Percentiles rank a stretch among this genome's conserved stretches.
Conservation (phyloP, 2,888 invertebrate species). For the Thysanoteuthis rhombus region DNA sequence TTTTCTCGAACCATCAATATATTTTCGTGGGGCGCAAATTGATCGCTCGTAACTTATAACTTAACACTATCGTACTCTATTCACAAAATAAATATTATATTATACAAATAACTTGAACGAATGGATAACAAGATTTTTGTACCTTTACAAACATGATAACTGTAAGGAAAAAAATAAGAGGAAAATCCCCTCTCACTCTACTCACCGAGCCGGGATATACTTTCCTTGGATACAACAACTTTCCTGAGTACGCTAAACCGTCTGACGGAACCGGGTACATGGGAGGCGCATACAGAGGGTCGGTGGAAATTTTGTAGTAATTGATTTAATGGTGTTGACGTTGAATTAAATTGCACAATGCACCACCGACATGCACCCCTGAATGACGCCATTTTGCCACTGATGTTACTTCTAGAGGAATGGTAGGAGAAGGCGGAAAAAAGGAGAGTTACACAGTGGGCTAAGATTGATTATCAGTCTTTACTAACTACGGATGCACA, state of each 20-base stretch:
- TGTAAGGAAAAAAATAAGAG: no score
- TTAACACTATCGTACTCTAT: no score
- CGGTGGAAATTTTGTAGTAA: not conserved
- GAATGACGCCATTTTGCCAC: constrained; percentile 46
- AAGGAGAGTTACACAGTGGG: not conserved
- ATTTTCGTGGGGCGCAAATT: no score
- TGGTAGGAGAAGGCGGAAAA: not conserved
- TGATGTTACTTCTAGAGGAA: not conserved
- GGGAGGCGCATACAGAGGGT: not conserved
- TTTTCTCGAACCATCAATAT: no score
- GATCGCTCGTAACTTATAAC: no score
- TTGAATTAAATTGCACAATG: not conserved
- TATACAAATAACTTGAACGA: no score
- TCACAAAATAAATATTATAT: no score
- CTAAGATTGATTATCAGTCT: not conserved
- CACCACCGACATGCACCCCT: constrained; percentile 44
- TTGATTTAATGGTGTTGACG: not conserved
- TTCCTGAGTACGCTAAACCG: not conserved
- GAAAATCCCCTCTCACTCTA: not conserved
- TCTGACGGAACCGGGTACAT: not conserved
- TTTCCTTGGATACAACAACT: not conserved
- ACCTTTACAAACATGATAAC: no score
- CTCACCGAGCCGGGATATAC: not conserved
- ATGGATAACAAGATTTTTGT: no score
- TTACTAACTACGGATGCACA: not conserved